Conservation (phyloP, 2,113 vertebrate genomes). For the Proteles cristata region DNA sequence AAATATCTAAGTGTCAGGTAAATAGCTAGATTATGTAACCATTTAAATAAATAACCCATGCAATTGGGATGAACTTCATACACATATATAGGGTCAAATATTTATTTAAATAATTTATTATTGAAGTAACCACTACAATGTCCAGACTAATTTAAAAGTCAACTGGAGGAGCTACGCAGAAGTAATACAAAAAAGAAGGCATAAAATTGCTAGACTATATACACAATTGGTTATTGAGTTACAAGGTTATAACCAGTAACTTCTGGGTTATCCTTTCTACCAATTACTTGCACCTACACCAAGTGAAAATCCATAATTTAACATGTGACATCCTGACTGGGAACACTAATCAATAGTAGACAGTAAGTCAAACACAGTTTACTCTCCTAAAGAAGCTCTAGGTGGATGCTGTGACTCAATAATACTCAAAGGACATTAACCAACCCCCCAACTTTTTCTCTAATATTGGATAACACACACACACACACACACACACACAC, state of each 20-base stretch:
- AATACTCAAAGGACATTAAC: background rate
- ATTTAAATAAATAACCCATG: conserved; percentile 2
- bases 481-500: background rate
- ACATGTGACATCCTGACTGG: background rate
- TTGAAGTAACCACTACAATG: background rate
- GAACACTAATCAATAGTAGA: background rate
- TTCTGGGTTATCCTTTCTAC: background rate
- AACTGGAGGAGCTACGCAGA: background rate
- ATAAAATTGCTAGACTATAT: background rate
- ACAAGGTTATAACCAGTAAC: background rate
- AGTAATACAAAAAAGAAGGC: background rate
- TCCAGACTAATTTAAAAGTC: background rate
- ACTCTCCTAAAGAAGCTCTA: background rate
- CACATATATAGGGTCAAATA: background rate
- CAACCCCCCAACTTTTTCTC: background rate
- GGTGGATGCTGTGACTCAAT: background rate
- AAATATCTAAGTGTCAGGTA: background rate
- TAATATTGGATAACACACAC: background rate
- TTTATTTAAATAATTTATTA: conserved; percentile 15
- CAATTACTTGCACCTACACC: background rate
- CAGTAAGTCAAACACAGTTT: background rate
- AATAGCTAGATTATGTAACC: background rate
- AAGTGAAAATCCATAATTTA: background rate
- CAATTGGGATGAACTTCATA: background rate
- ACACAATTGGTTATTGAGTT: background rate